Evolutionary conservation across 2,113 vertebrate genomes (phyloP).

Genomic region (Callithrix jacchus): DNA sequence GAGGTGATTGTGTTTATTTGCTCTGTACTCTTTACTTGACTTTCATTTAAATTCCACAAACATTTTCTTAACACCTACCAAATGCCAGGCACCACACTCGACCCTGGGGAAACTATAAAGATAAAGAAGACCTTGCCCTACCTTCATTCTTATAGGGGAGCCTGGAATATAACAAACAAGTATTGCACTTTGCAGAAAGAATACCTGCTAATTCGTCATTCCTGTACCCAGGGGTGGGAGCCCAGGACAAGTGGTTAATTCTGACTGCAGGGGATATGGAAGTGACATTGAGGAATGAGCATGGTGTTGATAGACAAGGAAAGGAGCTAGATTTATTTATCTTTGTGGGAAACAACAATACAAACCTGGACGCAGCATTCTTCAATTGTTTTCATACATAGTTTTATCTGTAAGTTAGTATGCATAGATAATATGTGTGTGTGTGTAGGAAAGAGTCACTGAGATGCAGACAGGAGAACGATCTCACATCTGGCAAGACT

Average conservation of each 20-base stretch:
- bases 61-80: background rate
- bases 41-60: slow-evolving; percentile 54
- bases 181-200: background rate
- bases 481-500: background rate
- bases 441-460: background rate
- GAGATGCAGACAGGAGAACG: background rate
- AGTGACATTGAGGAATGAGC: slow-evolving; percentile 46
- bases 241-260: slow-evolving; percentile 43
- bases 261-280: slow-evolving; percentile 19
- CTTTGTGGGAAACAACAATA: background rate
- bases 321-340: background rate
- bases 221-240: background rate
- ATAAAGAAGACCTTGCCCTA: slow-evolving; percentile 12
- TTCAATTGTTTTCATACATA: background rate
- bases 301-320: slow-evolving; percentile 33
- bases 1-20: background rate
- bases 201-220: slow-evolving; percentile 52
- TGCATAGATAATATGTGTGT: background rate
- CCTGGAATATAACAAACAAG: background rate
- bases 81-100: background rate
- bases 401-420: background rate
- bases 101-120: background rate
- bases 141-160: background rate
- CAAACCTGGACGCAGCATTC: background rate
- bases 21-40: background rate